phyloP scores from a whole-genome alignment of 2,888 invertebrate genomes.

The Therioaphis trifolii region DNA sequence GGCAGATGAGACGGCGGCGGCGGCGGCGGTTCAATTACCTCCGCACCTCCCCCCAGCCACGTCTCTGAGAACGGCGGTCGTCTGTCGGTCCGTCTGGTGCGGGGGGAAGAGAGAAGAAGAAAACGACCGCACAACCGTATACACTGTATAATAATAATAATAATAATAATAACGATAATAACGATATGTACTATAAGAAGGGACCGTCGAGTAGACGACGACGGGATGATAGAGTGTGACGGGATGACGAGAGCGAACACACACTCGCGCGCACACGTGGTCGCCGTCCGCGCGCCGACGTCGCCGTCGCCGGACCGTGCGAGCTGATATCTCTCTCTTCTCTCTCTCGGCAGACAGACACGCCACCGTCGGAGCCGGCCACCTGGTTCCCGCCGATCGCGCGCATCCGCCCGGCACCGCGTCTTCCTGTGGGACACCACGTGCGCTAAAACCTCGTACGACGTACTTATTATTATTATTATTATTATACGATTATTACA shows the following conservation, averaged over 20 bases:
- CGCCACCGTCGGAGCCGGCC: constrained; percentile 43
- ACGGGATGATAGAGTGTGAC: background rate
- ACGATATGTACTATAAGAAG: background rate
- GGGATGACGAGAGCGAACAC: background rate
- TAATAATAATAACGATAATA: too few relatives aligned
- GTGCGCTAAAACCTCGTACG: background rate
- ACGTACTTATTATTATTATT: background rate
- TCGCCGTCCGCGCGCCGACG: constrained; percentile 26
- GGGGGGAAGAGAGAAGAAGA: too few relatives aligned
- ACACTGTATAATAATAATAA: too few relatives aligned
- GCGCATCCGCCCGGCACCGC: constrained; percentile 47
- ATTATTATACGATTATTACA: too few relatives aligned
- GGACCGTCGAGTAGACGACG: background rate
- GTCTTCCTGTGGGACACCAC: constrained; percentile 60
- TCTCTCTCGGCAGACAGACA: constrained; percentile 37
- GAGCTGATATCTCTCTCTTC: too few relatives aligned
- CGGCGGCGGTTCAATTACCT: too few relatives aligned
- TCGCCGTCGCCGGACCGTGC: constrained; percentile 26
- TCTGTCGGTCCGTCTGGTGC: too few relatives aligned
- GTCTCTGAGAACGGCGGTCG: too few relatives aligned
- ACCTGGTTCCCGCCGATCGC: constrained; percentile 51
- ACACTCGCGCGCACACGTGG: constrained; percentile 10
- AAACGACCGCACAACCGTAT: too few relatives aligned
- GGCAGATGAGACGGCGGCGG: too few relatives aligned
- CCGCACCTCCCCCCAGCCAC: too few relatives aligned